Evolutionary conservation across 2,888 invertebrate species (phyloP).

Genomic region (Drosophila formosana): DNA sequence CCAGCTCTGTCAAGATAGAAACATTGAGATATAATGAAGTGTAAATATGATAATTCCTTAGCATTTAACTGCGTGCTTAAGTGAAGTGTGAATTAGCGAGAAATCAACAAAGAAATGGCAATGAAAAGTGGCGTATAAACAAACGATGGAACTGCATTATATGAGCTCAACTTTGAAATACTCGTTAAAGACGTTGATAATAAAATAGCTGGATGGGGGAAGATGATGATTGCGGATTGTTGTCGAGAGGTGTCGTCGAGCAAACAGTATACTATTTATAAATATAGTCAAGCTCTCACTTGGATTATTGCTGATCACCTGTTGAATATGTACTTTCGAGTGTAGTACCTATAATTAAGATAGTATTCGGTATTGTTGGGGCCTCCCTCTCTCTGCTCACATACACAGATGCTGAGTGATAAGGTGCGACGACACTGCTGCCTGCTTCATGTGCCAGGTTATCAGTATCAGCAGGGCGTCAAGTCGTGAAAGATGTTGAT

Average conservation of each 20-base stretch:
- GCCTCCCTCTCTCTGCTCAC: not conserved
- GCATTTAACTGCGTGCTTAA: too few relatives aligned
- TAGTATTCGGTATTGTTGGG: slow-evolving; percentile 3
- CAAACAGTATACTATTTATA: slow-evolving; percentile 14
- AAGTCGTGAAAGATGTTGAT: slow-evolving; percentile 55
- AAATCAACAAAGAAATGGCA: too few relatives aligned
- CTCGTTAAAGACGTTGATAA: too few relatives aligned
- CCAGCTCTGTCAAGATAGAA: not conserved
- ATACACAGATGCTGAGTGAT: slow-evolving; percentile 42
- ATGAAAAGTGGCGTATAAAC: not conserved
- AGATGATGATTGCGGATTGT: not conserved
- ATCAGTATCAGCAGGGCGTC: slow-evolving; percentile 49
- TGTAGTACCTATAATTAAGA: slow-evolving; percentile 3
- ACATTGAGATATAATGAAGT: not conserved
- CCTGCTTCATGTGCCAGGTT: slow-evolving; percentile 49
- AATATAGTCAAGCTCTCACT: slow-evolving; percentile 7
- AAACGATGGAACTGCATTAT: not conserved
- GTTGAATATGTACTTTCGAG: slow-evolving; percentile 2
- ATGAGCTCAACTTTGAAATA: too few relatives aligned
- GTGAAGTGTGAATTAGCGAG: not conserved
- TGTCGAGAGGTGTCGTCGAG: slow-evolving; percentile 1
- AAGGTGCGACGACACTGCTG: slow-evolving; percentile 34
- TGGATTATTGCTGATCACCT: slow-evolving; percentile 14
- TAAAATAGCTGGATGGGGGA: not conserved
- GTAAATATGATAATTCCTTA: not conserved